A percentile compares a stretch with the other conserved stretches of the same genome.
Conservation (phyloP, 2,888 invertebrate genomes). For the Cantharis rustica region DNA sequence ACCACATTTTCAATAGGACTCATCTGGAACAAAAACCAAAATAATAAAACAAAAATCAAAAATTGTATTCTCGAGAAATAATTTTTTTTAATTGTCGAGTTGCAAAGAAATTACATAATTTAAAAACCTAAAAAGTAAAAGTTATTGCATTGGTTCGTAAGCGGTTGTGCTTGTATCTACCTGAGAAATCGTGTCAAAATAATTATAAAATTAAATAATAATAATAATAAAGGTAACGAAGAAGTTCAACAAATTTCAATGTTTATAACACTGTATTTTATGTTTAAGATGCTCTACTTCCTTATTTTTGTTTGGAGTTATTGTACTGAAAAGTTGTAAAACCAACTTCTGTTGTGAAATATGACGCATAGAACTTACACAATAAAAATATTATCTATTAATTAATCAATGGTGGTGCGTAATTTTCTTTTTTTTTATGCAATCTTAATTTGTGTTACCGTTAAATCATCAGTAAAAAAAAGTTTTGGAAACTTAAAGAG, state of each 20-base stretch:
- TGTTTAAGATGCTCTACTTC: slow-evolving; percentile 18
- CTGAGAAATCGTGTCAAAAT: slow-evolving; percentile 22
- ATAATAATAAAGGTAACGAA: slow-evolving; percentile 7
- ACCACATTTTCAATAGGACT: slow-evolving; percentile 56
- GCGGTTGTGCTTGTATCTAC: background rate
- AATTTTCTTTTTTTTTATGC: background rate
- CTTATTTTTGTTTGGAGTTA: slow-evolving; percentile 14
- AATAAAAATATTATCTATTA: background rate
- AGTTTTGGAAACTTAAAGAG: too few species aligned
- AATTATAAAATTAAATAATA: slow-evolving; percentile 23
- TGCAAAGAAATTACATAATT: background rate
- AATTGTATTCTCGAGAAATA: background rate
- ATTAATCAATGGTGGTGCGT: background rate
- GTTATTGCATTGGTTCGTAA: background rate
- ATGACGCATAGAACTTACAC: background rate
- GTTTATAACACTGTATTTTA: background rate
- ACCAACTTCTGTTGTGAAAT: background rate
- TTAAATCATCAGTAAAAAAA: too few species aligned
- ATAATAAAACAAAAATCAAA: background rate
- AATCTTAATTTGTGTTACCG: background rate
- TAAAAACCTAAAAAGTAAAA: background rate
- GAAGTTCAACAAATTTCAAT: slow-evolving; percentile 7
- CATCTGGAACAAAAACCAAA: slow-evolving; percentile 49
- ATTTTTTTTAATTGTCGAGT: background rate
- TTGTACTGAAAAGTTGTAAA: background rate